A percentile compares a stretch with the other conserved stretches of the same genome.
These are phyloP conservation scores for Ostrea edulis DNA, from an alignment of 1,140 invertebrate species.

Conservation along the genomic window DNA sequence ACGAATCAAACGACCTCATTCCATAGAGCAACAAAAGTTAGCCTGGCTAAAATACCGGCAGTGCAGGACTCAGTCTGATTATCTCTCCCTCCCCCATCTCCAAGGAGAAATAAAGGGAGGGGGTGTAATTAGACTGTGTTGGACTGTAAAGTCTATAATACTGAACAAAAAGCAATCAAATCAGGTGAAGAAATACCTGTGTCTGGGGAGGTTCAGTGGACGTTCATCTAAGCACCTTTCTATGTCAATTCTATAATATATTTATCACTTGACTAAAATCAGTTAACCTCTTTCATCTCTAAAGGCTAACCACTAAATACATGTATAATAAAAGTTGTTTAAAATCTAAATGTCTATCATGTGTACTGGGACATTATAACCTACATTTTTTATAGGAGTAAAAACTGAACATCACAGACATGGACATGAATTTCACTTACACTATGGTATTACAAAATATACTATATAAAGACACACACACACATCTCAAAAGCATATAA, in stretches of 20 bases:
- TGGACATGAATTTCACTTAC: not conserved
- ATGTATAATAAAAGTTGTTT: not conserved
- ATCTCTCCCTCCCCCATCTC: no score
- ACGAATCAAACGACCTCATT: not conserved
- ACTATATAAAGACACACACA: not conserved
- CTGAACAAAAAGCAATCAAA: not conserved
- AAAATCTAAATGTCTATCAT: not conserved
- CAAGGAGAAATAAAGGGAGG: no score
- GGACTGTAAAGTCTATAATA: not conserved
- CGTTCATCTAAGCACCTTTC: not conserved
- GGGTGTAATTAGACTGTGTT: not conserved
- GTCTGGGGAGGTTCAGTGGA: not conserved
- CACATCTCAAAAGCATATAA: not conserved
- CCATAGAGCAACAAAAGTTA: not conserved
- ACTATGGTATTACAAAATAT: constrained; percentile 9
- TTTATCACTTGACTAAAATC: not conserved
- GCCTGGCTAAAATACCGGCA: not conserved
- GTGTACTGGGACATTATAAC: not conserved
- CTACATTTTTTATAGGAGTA: not conserved
- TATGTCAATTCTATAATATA: not conserved
- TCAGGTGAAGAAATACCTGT: not conserved
- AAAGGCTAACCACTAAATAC: not conserved
- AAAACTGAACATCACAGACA: not conserved
- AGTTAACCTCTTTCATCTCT: not conserved
- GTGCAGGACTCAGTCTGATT: no score